Conservation (phyloP, 2,888 invertebrate genomes). For the Limnephilus auricula region DNA sequence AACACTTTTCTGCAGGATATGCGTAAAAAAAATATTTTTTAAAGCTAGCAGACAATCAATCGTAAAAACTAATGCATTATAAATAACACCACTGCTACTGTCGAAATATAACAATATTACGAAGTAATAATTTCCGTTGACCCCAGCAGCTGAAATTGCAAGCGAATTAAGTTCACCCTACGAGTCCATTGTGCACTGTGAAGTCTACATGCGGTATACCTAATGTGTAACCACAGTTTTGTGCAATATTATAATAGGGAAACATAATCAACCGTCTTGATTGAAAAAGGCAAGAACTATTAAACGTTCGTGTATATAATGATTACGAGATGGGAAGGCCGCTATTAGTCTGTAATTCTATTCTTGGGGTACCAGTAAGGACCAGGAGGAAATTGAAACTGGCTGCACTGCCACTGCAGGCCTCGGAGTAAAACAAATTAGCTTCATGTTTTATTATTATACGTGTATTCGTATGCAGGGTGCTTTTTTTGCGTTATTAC, state of each 20-base stretch:
- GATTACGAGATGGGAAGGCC: constrained; percentile 13
- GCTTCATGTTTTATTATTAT: constrained; percentile 24
- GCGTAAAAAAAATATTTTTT: no score
- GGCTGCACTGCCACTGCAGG: constrained; percentile 4
- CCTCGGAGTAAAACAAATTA: constrained; percentile 32
- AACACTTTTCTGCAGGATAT: no score
- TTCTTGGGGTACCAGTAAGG: neutral
- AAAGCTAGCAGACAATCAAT: neutral
- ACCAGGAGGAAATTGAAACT: constrained; percentile 7
- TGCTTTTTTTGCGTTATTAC: constrained; percentile 14
- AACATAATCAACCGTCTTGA: constrained; percentile 24
- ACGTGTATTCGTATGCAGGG: constrained; percentile 3
- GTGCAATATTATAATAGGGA: constrained; percentile 16
- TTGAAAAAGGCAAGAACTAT: constrained; percentile 37
- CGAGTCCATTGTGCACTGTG: neutral
- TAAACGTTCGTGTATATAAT: constrained; percentile 31
- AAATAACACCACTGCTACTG: neutral
- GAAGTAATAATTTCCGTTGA: constrained; percentile 2
- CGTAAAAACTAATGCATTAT: neutral
- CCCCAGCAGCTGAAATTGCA: constrained; percentile 7
- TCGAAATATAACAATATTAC: neutral
- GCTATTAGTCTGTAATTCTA: constrained; percentile 22
- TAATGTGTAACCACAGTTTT: constrained; percentile 5
- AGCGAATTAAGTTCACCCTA: neutral
- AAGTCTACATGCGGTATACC: neutral